Percentiles rank a stretch among this genome's conserved stretches.
Conservation (phyloP, 2,888 invertebrate genomes). For the Ormia ochracea region DNA sequence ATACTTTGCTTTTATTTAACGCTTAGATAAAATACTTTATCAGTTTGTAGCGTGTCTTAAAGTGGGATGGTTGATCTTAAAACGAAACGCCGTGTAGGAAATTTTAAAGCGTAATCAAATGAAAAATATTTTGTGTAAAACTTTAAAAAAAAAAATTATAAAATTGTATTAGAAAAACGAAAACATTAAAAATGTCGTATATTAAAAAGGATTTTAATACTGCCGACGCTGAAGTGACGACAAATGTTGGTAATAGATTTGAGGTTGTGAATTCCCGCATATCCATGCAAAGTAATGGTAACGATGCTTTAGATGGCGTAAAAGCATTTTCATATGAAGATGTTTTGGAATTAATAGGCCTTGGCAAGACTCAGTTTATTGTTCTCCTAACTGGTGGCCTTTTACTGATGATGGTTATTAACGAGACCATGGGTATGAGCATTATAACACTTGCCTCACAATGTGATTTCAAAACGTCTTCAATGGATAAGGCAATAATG, state of each 20-base stretch:
- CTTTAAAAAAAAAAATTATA: background rate
- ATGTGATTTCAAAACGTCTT: conserved; percentile 81
- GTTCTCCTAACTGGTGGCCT: conserved; percentile 81
- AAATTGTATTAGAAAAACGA: background rate
- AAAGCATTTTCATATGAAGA: conserved; percentile 67
- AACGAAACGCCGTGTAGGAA: background rate
- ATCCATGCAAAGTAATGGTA: conserved; percentile 17
- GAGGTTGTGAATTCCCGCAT: background rate
- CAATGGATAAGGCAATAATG: conserved; percentile 80
- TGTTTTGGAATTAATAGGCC: conserved; percentile 75
- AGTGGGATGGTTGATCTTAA: conserved; percentile 13
- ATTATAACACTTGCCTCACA: conserved; percentile 84
- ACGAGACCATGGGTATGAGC: conserved; percentile 83
- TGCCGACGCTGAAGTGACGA: conserved; percentile 13
- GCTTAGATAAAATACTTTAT: conserved; percentile 13
- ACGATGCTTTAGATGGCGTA: background rate
- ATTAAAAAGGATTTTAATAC: conserved; percentile 29
- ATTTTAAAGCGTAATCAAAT: background rate
- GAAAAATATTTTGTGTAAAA: background rate
- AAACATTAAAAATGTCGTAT: conserved; percentile 18
- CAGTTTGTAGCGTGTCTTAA: conserved; percentile 37
- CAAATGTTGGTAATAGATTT: background rate
- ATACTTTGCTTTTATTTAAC: conserved; percentile 44
- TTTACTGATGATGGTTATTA: conserved; percentile 82
- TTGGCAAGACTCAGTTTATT: conserved; percentile 81